Evolutionary conservation across 1,140 invertebrate genomes (phyloP).

Genomic region (Hydropsyche tenuis): DNA sequence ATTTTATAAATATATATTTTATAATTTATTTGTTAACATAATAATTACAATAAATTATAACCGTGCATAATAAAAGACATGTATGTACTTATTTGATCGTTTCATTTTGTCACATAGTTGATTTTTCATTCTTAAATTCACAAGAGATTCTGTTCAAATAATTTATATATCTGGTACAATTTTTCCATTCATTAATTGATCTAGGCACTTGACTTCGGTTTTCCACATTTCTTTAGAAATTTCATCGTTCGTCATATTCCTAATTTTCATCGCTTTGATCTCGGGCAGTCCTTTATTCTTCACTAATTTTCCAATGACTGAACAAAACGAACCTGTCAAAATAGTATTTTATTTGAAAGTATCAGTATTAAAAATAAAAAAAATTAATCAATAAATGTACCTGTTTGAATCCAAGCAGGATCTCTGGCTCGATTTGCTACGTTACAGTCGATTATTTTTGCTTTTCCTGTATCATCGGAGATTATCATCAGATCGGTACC

Average conservation of each 20-base stretch:
- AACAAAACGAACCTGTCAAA: constrained; percentile 36
- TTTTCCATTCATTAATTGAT: constrained; percentile 39
- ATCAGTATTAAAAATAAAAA: neutral
- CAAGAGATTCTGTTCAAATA: no score
- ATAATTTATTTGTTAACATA: no score
- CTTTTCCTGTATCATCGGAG: constrained; percentile 38
- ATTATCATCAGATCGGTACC: constrained; percentile 41
- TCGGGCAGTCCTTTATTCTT: constrained; percentile 41
- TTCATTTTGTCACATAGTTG: no score
- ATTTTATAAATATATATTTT: no score
- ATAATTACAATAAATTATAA: no score
- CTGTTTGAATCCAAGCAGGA: constrained; percentile 42
- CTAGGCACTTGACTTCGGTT: constrained; percentile 38
- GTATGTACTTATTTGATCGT: no score
- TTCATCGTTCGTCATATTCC: constrained; percentile 32
- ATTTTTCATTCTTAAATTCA: no score
- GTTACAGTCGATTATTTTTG: constrained; percentile 43
- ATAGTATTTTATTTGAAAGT: neutral
- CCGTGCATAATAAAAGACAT: no score
- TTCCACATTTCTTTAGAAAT: constrained; percentile 21
- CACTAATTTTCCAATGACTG: constrained; percentile 39
- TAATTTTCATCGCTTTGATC: constrained; percentile 37
- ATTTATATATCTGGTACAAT: constrained; percentile 28
- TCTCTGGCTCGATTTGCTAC: constrained; percentile 26
- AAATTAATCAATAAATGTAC: constrained; percentile 12